Conservation (phyloP, 2,797 vertebrate genomes). For the Anas bernieri region DNA sequence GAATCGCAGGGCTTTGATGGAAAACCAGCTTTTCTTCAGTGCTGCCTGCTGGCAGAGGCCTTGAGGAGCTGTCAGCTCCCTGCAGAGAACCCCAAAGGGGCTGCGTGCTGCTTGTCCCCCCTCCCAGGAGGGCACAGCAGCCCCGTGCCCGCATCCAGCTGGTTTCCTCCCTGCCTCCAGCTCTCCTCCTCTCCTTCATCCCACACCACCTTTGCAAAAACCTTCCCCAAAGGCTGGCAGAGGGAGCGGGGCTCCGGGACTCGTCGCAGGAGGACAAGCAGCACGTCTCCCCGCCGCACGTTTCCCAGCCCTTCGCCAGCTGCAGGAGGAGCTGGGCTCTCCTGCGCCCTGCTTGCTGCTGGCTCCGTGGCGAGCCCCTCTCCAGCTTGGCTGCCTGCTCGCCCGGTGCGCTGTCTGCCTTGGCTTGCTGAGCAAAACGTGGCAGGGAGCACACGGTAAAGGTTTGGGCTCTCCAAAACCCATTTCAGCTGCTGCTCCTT, state of each 20-base stretch:
- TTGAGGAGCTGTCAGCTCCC: not conserved
- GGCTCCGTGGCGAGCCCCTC: not conserved
- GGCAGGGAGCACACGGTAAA: not conserved
- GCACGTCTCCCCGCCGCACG: too few relatives aligned
- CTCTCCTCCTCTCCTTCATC: not conserved
- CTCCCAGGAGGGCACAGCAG: not conserved
- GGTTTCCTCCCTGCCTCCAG: not conserved
- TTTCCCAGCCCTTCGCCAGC: not conserved
- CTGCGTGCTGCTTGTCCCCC: not conserved
- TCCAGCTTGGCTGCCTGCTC: not conserved
- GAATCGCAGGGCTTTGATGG: conserved; percentile 39
- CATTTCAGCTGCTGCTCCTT: not conserved
- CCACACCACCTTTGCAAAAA: not conserved
- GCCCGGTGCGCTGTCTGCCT: fast-evolving
- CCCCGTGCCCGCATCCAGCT: not conserved
- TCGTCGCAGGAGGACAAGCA: not conserved
- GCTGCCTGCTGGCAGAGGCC: conserved; percentile 54
- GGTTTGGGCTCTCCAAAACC: not conserved
- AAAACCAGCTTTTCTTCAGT: conserved; percentile 10
- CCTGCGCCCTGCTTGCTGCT: not conserved
- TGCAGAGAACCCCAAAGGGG: not conserved
- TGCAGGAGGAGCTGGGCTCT: fast-evolving
- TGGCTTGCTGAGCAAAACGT: not conserved
- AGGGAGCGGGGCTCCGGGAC: not conserved
- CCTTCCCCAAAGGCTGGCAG: not conserved